Conservation (phyloP, 35 echinoderm and acorn worm genomes). For the Strongylocentrotus purpuratus region DNA sequence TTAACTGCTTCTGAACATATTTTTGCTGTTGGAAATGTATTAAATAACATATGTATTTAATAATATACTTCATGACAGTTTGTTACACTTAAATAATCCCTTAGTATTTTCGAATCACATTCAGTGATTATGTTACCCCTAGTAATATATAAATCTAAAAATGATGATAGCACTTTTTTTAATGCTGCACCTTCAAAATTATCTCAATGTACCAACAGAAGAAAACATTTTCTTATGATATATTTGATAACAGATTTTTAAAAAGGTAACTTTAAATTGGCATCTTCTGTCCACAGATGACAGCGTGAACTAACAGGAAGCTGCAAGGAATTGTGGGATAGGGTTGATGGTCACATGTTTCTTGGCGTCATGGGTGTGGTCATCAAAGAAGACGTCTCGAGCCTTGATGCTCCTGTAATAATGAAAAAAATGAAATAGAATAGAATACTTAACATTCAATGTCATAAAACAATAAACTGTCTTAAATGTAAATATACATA, state of each 20-base stretch:
- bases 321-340: slow-evolving; percentile 73
- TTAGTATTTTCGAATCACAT: no score
- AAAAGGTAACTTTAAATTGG: neutral
- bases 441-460: neutral
- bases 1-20: no score
- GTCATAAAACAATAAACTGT: no score
- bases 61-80: no score
- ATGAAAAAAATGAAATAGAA: neutral
- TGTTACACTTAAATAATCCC: no score
- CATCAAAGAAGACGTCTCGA: slow-evolving; percentile 85
- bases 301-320: neutral
- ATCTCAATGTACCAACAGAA: neutral
- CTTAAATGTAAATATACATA: no score
- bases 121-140: no score
- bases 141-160: neutral
- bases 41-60: no score
- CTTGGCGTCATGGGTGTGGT: slow-evolving; percentile 98
- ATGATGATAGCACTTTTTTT: neutral
- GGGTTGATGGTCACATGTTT: slow-evolving; percentile 78
- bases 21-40: no score
- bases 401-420: slow-evolving; percentile 95
- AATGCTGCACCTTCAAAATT: neutral
- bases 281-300: neutral
- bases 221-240: neutral
- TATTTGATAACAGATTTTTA: no score